Base-by-base conservation (phyloP, 2,888 invertebrate species). In the Steinernema carpocapsae region DNA sequence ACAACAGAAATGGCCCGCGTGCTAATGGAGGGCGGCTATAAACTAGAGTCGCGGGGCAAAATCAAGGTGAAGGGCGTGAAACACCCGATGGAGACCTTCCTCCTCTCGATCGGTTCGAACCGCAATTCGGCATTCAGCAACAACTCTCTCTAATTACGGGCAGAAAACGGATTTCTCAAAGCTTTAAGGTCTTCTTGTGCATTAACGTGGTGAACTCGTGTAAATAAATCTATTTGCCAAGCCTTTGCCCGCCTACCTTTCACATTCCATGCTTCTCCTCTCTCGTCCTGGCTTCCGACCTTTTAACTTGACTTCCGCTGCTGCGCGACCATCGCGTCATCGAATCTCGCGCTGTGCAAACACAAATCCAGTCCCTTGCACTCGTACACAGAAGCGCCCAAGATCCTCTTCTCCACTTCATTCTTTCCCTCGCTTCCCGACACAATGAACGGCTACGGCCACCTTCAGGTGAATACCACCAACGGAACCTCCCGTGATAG, bases 11-110 rank as follows among this genome's bases (percentile, higher is more conserved):
- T 94, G 10, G 93, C 93, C 0, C 91, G 93, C 85, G 92, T 95
- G 72, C 90, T 97, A 51, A 92, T 92, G 91, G 92, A 91, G 74
- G 93, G 93, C 1, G 94, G 94, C 2, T 95, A 94, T 88, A 91
- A 92, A 22, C 93, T 95, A 83, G 93, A 94, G 84, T 94, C 94
- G 87, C 91, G 97, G 26, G 97, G 97, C 0, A 93, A 94, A 0
- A 96, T 94, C 2, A 93, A 91, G 86, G 94, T 97, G 12, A 97
- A 97, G 89, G 97, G 97, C 52, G 85, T 86, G 45, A 80, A 80
- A 78, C 81, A 85, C 19, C 83, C 83, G 19, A 85, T 85, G 85
- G 85, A 85, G 37, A 85, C 85, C 0, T 85, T 84, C 72, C 73
- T 85, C 24, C 78, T 85, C 59, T 83, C 85, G 70, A 77, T 85